Evolutionary conservation across 2,888 invertebrate genomes (phyloP), one percentile per base, ranked within the genome.

Genomic region (Drosophila mimetica): DNA sequence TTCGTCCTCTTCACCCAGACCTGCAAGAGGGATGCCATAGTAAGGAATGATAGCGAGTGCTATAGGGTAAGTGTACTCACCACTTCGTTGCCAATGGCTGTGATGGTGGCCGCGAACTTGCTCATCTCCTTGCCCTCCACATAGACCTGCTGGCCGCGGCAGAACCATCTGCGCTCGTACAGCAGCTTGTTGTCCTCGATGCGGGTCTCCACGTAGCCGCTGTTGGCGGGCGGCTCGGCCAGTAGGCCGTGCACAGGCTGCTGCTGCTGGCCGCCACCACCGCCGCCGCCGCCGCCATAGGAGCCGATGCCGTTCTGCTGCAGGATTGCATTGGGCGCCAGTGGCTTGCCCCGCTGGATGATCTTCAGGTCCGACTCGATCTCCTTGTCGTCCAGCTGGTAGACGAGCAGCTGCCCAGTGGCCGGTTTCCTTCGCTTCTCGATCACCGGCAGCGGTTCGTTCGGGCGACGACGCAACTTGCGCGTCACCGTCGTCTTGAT

Each of bases 401-500:
- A 96, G 69, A 96, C 96, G 14, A 98, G 93, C n/a, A 98, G 93
- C 86, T 97, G 96, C 28, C 97, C 96, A 44, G 95, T 94, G 2
- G 96, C 95, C 4, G 96, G 95, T 89, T 97, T 96, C 57, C 98
- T 93, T 2, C 98, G 94, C 91, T 98, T 98, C 65, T 95, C 95
- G 7, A 97, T 96, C 67, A 96, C 94, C 4, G 98, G 98, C 41
- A 97, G 94, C 0, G 98, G 98, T 91, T 98, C 98, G 91, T 99
- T 98, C 0, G 98, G 98, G 22, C 99, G 93, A 69, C 98, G 93
- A 4, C 99, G 93, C 25, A 99, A 92, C 91, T 98, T 99, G 25
- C 99, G 93, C 30, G 98, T 99, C 93, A 98, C 96, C n/a, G 97
- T 96, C 11, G 98, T 97, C 89, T 98, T 98, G n/a, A 96, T 95